These are phyloP conservation scores for Fragum fragum DNA, from an alignment of 2,888 invertebrate species.

Conservation along the genomic window DNA sequence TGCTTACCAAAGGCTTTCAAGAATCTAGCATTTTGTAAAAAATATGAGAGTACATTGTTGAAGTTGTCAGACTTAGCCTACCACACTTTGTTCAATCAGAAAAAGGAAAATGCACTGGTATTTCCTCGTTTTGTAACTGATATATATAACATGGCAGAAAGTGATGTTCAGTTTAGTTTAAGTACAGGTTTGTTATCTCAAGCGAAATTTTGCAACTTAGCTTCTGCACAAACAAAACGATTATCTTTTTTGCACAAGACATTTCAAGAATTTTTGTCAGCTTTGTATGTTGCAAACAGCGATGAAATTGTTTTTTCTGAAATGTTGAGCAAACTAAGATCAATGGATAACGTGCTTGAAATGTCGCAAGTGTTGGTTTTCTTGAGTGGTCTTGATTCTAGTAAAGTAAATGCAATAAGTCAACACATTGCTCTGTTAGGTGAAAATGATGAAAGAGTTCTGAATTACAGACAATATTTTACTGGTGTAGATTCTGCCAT, in stretches of 20 bases:
- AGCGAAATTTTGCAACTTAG: constrained; percentile 4
- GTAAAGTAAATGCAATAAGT: neutral
- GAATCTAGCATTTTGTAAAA: neutral
- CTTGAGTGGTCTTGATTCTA: neutral
- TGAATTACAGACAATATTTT: neutral
- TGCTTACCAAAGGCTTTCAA: neutral
- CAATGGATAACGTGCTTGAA: neutral
- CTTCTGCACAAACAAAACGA: neutral
- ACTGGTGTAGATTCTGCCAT: neutral
- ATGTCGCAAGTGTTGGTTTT: neutral
- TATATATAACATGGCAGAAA: constrained; percentile 12
- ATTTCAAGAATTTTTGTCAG: constrained; percentile 35
- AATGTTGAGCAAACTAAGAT: neutral
- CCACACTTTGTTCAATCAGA: constrained; percentile 10
- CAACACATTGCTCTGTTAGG: neutral
- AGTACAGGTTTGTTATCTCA: constrained; percentile 31
- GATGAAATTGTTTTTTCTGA: neutral
- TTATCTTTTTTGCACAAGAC: constrained; percentile 33
- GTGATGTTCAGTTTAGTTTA: constrained; percentile 8
- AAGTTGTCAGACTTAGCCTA: constrained; percentile 17
- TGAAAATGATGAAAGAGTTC: constrained; percentile 1
- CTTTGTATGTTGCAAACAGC: constrained; percentile 1
- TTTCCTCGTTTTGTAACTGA: constrained; percentile 5
- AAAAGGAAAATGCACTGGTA: constrained; percentile 1
- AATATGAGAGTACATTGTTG: neutral